Conservation (phyloP, 2,113 vertebrate genomes). For the Nesoenas mayeri region DNA sequence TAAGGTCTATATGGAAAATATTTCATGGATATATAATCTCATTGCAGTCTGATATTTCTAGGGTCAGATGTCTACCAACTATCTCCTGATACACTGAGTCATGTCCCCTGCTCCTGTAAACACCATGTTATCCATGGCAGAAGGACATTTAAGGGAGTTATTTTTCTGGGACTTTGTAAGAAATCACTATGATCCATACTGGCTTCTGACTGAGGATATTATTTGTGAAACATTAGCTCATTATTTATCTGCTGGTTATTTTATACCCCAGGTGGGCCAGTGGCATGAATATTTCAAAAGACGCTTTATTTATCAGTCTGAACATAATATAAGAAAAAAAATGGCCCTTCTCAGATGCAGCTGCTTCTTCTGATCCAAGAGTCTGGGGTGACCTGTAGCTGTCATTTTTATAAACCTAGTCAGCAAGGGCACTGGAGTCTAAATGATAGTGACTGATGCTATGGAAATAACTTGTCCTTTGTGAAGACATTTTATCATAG, state of each 20-base stretch:
- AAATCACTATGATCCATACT: background rate
- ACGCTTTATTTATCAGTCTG: background rate
- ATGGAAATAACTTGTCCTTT: constrained; percentile 13
- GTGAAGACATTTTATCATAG: background rate
- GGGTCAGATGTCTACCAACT: background rate
- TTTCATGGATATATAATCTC: background rate
- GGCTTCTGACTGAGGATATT: background rate
- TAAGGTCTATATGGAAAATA: background rate
- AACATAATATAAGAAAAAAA: background rate
- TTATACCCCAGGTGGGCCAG: background rate
- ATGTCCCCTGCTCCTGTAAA: background rate
- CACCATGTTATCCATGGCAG: background rate
- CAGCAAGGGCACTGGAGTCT: constrained; percentile 13
- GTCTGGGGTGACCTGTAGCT: background rate
- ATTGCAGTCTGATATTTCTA: background rate
- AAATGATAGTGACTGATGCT: background rate
- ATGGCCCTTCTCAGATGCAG: background rate
- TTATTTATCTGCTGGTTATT: constrained; percentile 38
- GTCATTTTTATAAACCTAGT: constrained; percentile 26
- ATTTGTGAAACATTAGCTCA: constrained; percentile 6
- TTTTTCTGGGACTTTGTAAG: background rate
- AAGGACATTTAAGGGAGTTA: background rate
- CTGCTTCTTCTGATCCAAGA: background rate
- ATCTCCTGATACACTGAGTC: rapidly evolving
- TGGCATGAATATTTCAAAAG: constrained; percentile 27